Percentiles rank a stretch among this genome's conserved stretches.
These are phyloP conservation scores for Elegia similella DNA, from an alignment of 2,888 invertebrate genomes.

Conservation along the genomic window DNA sequence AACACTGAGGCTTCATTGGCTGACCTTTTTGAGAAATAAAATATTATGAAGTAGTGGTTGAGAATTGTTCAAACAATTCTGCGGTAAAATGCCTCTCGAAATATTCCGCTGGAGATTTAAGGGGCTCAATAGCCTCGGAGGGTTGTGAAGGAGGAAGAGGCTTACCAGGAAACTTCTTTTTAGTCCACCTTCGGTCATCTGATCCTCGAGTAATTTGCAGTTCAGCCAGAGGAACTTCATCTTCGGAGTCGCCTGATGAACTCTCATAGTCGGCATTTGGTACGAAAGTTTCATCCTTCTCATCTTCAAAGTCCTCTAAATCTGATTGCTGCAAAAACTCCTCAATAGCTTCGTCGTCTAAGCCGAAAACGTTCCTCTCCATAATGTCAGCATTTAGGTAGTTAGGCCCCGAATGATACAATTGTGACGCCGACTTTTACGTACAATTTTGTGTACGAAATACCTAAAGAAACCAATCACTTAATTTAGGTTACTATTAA, in stretches of 20 bases:
- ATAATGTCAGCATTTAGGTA: neutral
- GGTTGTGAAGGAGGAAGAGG: neutral
- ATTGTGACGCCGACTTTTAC: neutral
- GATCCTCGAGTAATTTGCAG: neutral
- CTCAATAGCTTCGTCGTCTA: neutral
- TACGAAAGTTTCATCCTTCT: neutral
- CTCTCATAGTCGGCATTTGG: neutral
- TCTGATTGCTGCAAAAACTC: neutral
- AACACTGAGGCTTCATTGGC: neutral
- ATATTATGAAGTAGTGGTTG: neutral
- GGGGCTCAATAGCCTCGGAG: neutral
- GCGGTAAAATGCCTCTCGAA: neutral
- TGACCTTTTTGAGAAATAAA: slow-evolving; percentile 2
- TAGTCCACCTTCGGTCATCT: neutral
- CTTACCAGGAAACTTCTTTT: neutral
- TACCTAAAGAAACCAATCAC: neutral
- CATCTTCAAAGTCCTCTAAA: neutral
- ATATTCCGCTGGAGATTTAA: neutral
- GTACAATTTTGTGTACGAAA: neutral
- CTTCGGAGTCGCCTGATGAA: neutral
- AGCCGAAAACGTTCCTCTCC: neutral
- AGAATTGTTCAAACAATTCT: neutral
- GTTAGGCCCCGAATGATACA: neutral
- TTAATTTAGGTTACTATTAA: neutral
- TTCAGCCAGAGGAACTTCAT: neutral